A percentile compares a stretch with the other conserved stretches of the same genome.
These are phyloP conservation scores for Epistrophe grossulariae DNA, from an alignment of 2,888 invertebrate species.

Conservation along the genomic window DNA sequence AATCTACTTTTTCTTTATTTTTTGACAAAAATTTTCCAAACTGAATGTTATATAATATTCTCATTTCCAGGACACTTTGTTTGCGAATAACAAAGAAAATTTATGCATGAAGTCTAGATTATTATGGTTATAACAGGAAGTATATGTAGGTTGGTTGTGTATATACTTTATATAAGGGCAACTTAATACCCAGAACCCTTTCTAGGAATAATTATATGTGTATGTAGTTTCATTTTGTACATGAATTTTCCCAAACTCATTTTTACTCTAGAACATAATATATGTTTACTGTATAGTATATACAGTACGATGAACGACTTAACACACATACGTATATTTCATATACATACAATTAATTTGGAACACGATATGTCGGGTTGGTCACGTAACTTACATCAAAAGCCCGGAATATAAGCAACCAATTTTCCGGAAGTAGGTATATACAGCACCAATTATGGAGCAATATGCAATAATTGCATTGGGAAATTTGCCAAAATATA, in stretches of 20 bases:
- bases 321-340: neutral
- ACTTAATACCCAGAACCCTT: neutral
- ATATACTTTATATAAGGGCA: neutral
- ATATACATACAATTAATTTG: constrained; percentile 48
- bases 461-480: constrained; percentile 72
- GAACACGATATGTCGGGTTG: constrained; percentile 54
- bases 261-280: neutral
- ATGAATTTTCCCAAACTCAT: neutral
- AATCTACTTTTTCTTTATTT: neutral
- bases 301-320: neutral
- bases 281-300: too few relatives aligned
- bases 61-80: constrained; percentile 8
- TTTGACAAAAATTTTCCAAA: neutral
- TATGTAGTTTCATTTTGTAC: neutral
- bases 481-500: constrained; percentile 65
- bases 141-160: neutral
- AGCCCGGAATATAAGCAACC: constrained; percentile 29
- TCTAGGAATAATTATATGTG: neutral
- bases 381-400: constrained; percentile 66
- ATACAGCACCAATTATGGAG: constrained; percentile 62
- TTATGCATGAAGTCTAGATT: constrained; percentile 16
- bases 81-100: constrained; percentile 32
- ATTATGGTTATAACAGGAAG: constrained; percentile 9
- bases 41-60: constrained; percentile 22
- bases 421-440: constrained; percentile 51